These are phyloP conservation scores for Eunapius fragilis DNA, from an alignment of 37 sponge, comb jelly and placozoan genomes.

Conservation along the genomic window DNA sequence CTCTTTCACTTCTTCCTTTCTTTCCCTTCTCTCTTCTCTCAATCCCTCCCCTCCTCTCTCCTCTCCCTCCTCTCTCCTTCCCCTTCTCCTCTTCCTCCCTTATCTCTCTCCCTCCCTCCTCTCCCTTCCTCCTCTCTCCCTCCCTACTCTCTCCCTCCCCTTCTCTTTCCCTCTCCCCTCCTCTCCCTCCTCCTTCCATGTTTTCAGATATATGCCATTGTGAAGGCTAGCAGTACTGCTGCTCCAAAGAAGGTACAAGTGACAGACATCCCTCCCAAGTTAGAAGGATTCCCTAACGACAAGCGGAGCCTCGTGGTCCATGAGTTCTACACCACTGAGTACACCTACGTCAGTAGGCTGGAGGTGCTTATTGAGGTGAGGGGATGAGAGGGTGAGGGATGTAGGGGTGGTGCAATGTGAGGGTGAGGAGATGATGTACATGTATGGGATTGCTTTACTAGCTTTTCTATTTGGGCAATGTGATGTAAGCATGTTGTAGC, in stretches of 20 bases:
- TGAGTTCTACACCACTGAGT: slow-evolving; percentile 92
- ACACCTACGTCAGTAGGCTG: too few relatives aligned
- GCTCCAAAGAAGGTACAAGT: slow-evolving; percentile 55
- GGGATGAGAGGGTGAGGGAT: not conserved
- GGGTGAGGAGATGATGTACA: not conserved
- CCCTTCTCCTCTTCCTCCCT: slow-evolving; percentile 1
- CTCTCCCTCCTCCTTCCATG: not conserved
- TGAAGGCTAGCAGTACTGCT: slow-evolving; percentile 47
- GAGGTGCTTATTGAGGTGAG: too few relatives aligned
- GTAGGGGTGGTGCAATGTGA: slow-evolving; percentile 20
- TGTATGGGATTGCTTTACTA: not conserved
- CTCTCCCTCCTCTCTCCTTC: not conserved
- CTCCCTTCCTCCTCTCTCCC: not conserved
- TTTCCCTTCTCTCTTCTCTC: not conserved
- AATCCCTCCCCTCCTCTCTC: too few relatives aligned
- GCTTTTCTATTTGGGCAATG: too few relatives aligned
- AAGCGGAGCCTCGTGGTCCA: slow-evolving; percentile 61
- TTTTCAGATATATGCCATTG: slow-evolving; percentile 56
- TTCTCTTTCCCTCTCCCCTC: not conserved
- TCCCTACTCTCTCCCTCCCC: not conserved
- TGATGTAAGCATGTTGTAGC: too few relatives aligned
- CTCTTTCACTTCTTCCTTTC: too few relatives aligned
- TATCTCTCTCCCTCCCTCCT: not conserved
- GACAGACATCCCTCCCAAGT: slow-evolving; percentile 44
- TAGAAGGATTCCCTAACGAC: slow-evolving; percentile 57